These are phyloP conservation scores for Plumapathes pennacea DNA, from an alignment of 92 coral and sea anemone species.

Conservation along the genomic window DNA sequence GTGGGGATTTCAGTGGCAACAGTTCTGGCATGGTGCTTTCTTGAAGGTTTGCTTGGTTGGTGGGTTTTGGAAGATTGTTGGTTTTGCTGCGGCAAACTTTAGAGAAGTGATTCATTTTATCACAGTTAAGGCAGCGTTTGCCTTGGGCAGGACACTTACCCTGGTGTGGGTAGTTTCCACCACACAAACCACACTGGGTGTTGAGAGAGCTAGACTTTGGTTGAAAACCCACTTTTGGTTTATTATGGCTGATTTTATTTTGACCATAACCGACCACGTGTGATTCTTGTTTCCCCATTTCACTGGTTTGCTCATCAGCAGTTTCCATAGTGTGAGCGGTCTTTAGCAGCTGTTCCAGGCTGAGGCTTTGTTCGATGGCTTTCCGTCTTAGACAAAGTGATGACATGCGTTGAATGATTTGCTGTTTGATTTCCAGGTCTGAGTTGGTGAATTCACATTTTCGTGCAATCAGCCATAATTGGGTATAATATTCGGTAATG, in stretches of 20 bases:
- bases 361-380: conserved; percentile 54
- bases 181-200: conserved; percentile 37
- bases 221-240: conserved; percentile 2
- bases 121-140: conserved; percentile 43
- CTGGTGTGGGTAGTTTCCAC: conserved; percentile 52
- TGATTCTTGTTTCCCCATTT: conserved; percentile 46
- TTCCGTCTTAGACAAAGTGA: conserved; percentile 45
- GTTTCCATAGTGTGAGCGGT: conserved; percentile 54
- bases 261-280: conserved; percentile 22
- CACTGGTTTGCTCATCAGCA: conserved; percentile 43
- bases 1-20: neutral
- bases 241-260: conserved; percentile 10
- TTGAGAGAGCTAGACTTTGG: conserved; percentile 15
- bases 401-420: conserved; percentile 52
- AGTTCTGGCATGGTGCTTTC: conserved; percentile 5
- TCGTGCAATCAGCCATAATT: conserved; percentile 40
- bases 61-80: neutral
- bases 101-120: conserved; percentile 39
- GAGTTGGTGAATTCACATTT: conserved; percentile 38
- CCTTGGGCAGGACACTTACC: conserved; percentile 60
- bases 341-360: conserved; percentile 46
- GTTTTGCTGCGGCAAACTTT: conserved; percentile 48
- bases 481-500: conserved; percentile 42
- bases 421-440: conserved; percentile 42
- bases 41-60: conserved; percentile 1